Evolutionary conservation across 2,888 invertebrate genomes (phyloP).

Genomic region (Sarcophaga subvicina): DNA sequence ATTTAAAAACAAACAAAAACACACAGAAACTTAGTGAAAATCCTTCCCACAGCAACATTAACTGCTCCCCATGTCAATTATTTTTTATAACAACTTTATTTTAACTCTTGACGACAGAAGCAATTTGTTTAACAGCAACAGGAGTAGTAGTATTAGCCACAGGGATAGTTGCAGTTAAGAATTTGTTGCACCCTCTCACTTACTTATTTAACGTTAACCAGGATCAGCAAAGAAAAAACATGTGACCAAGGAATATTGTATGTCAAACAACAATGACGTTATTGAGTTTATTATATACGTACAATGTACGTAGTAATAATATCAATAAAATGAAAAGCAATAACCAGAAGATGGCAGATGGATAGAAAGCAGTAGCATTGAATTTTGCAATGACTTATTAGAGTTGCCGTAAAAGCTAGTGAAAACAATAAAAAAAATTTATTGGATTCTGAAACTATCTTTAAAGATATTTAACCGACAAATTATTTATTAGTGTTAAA

Average conservation of each 20-base stretch:
- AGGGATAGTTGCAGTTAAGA: background rate
- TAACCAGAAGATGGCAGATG: background rate
- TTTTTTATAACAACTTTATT: slow-evolving; percentile 68
- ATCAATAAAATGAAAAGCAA: slow-evolving; percentile 7
- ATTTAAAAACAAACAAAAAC: too few species aligned
- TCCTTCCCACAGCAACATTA: slow-evolving; percentile 31
- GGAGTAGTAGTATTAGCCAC: slow-evolving; percentile 1
- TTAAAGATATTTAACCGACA: too few species aligned
- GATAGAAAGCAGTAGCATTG: slow-evolving; percentile 38
- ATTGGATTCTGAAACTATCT: too few species aligned
- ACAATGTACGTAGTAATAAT: background rate
- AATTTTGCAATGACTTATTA: background rate
- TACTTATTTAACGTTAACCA: slow-evolving; percentile 8
- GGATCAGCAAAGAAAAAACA: background rate
- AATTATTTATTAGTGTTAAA: too few species aligned
- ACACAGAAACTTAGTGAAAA: background rate
- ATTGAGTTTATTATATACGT: slow-evolving; percentile 28
- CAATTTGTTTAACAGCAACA: slow-evolving; percentile 56
- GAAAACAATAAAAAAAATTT: background rate
- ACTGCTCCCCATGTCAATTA: slow-evolving; percentile 70
- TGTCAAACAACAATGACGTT: slow-evolving; percentile 17
- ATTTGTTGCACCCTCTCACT: slow-evolving; percentile 15
- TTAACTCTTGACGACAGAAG: slow-evolving; percentile 63
- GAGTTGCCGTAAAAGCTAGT: slow-evolving; percentile 37
- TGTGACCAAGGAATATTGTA: background rate